A percentile compares a stretch with the other conserved stretches of the same genome.
Conservation (phyloP, 1,140 invertebrate genomes). For the Drosophila leontia region DNA sequence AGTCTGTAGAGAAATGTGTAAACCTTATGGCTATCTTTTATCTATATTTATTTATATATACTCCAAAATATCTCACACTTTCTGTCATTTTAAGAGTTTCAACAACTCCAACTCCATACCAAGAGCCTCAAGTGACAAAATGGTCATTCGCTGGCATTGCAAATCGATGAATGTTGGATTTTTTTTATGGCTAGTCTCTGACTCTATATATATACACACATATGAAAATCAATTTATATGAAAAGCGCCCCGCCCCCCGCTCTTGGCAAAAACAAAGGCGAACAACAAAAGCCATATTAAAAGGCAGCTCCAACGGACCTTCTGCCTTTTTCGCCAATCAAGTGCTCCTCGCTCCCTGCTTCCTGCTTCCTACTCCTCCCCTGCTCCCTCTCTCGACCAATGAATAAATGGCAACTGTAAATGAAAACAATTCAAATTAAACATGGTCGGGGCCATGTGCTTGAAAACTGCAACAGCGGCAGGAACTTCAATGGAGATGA, state of each 20-base stretch:
- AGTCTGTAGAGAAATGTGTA: no score
- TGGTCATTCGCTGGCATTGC: conserved; percentile 10
- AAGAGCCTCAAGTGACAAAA: conserved; percentile 14
- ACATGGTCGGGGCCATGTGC: conserved; percentile 71
- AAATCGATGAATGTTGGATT: neutral
- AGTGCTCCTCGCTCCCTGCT: conserved; percentile 49
- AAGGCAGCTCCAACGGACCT: conserved; percentile 21
- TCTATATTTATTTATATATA: neutral
- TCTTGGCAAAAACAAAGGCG: conserved; percentile 12
- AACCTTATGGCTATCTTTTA: neutral
- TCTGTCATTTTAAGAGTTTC: neutral
- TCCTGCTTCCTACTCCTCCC: neutral
- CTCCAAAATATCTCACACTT: neutral
- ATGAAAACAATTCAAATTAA: conserved; percentile 84
- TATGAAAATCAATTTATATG: conserved; percentile 71
- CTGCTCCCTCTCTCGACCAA: conserved; percentile 24
- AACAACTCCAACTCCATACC: neutral
- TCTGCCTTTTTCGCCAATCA: conserved; percentile 56
- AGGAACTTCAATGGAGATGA: conserved; percentile 68
- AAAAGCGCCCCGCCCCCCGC: conserved; percentile 12
- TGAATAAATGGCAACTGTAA: conserved; percentile 83
- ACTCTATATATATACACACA: neutral
- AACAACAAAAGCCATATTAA: conserved; percentile 68
- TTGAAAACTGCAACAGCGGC: conserved; percentile 74
- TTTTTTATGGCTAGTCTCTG: conserved; percentile 5